Evolutionary conservation across 2,113 vertebrate species (phyloP).

Genomic region (Cyanistes caeruleus): DNA sequence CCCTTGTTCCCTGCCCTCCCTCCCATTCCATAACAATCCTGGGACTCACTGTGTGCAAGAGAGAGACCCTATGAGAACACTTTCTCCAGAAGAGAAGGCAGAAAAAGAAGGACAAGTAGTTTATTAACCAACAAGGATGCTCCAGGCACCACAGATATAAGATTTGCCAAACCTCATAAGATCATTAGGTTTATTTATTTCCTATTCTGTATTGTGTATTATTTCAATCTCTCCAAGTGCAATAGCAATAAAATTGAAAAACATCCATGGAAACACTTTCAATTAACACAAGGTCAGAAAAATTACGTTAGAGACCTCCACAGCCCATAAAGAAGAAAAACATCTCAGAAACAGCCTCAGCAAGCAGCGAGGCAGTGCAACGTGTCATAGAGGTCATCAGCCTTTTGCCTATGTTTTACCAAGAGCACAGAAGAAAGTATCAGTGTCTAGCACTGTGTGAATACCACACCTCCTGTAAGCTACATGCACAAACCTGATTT

Average conservation of each 20-base stretch:
- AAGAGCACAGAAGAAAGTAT: background rate
- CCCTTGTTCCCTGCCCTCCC: background rate
- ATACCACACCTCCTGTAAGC: background rate
- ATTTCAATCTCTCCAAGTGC: conserved; percentile 50
- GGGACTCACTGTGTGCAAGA: background rate
- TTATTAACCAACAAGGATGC: conserved; percentile 20
- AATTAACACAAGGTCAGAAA: conserved; percentile 64
- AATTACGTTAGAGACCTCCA: conserved; percentile 30
- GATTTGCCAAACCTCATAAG: conserved; percentile 10
- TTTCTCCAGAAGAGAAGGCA: background rate
- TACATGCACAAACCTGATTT: background rate
- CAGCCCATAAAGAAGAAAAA: conserved; percentile 24
- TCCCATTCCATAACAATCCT: background rate
- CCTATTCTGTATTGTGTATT: background rate
- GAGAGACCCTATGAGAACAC: background rate
- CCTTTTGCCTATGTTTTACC: background rate
- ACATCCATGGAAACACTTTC: conserved; percentile 8
- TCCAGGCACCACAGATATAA: background rate
- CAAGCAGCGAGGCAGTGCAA: background rate
- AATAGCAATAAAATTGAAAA: conserved; percentile 55
- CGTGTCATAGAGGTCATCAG: background rate
- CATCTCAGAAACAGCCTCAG: background rate
- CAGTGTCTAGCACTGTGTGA: background rate
- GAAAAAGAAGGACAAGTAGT: background rate
- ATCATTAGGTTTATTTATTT: conserved; percentile 54